Conservation (phyloP, 2,113 vertebrate genomes). For the Steatornis caripensis region DNA sequence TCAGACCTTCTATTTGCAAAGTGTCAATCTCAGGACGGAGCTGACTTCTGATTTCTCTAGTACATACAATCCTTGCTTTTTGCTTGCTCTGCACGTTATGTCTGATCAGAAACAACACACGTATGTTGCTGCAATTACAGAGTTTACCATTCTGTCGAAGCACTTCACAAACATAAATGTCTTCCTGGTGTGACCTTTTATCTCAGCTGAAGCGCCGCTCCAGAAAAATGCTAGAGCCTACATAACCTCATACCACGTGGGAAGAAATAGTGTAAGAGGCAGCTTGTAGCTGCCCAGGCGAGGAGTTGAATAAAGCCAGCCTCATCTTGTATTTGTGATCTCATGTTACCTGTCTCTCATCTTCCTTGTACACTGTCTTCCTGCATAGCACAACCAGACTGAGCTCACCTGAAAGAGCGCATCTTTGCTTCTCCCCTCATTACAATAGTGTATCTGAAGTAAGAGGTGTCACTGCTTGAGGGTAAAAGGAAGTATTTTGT, state of each 20-base stretch:
- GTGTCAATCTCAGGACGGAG: background rate
- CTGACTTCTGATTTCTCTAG: background rate
- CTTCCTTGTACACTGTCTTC: background rate
- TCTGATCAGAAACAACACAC: background rate
- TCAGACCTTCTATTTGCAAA: background rate
- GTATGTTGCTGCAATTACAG: background rate
- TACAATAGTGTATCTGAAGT: background rate
- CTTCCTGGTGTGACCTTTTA: background rate
- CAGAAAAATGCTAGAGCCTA: background rate
- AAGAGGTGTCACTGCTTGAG: background rate
- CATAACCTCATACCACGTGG: no score
- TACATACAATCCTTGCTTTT: background rate
- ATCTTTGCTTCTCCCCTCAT: background rate
- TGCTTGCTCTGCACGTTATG: background rate
- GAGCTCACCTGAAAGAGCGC: background rate
- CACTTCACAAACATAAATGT: background rate
- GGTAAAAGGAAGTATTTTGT: background rate
- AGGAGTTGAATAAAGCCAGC: background rate
- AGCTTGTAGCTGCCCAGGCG: background rate
- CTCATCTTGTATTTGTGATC: background rate
- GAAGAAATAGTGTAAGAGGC: background rate
- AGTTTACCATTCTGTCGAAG: background rate
- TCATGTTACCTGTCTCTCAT: background rate
- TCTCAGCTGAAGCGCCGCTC: background rate
- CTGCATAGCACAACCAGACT: background rate